phyloP scores from a whole-genome alignment of 2,113 vertebrate species.

The Mohoua ochrocephala region DNA sequence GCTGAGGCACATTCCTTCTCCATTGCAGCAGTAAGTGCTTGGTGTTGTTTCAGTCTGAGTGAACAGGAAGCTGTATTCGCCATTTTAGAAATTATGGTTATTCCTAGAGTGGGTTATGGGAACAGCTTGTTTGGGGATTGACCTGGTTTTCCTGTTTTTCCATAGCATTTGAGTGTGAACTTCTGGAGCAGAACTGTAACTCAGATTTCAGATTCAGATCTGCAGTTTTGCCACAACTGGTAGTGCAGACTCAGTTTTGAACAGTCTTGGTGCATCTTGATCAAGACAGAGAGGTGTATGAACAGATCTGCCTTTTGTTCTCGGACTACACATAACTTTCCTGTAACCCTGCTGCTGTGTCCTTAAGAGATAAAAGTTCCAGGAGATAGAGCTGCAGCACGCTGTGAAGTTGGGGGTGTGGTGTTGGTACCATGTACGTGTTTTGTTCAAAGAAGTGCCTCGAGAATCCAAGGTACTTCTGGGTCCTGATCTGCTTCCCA shows the following conservation, averaged over 20 bases:
- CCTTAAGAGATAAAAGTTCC: neutral
- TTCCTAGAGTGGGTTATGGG: neutral
- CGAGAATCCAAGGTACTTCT: neutral
- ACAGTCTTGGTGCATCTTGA: neutral
- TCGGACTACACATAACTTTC: neutral
- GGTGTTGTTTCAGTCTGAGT: neutral
- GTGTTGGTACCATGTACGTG: fast-evolving
- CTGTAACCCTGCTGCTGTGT: neutral
- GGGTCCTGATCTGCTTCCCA: neutral
- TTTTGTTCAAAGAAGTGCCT: neutral
- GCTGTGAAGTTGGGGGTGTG: neutral
- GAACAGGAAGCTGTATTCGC: neutral
- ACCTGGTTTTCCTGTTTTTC: neutral
- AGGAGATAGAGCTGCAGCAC: neutral
- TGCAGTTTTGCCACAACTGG: neutral
- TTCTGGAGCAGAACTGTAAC: neutral
- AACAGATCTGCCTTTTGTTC: neutral
- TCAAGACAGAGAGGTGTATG: neutral
- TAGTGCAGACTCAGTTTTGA: neutral
- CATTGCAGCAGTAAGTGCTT: neutral
- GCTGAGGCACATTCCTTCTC: neutral
- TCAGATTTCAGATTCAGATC: neutral
- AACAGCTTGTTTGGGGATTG: neutral
- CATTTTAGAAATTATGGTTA: neutral
- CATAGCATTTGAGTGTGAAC: neutral